Base-by-base conservation (phyloP, 2,888 invertebrate species). In the Amiota communis region DNA sequence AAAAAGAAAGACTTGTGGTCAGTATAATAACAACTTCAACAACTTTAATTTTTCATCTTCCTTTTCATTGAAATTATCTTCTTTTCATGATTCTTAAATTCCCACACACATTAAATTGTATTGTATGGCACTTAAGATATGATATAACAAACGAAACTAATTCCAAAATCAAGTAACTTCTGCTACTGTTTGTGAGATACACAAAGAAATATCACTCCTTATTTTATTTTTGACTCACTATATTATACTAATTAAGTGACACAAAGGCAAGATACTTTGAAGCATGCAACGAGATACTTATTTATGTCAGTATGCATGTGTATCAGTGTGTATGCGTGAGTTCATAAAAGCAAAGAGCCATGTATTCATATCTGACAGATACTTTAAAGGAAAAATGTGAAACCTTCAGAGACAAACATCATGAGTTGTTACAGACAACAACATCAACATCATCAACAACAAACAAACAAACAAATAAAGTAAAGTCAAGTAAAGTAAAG, bases 191-290 rank as follows among this genome's bases (percentile, higher is more conserved):
- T 36, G 36, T 36, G 36, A 36, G 36, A 36, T 36, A 36, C 23
- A 36, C 2, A 36, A 36, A 6, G 36, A 36, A 36, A 36, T 36
- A 36, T 36, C 6, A 6, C 36, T 36, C 6, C 36, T n/a, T n/a
- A 36, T 67, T 59, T 67, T 64, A 51, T 68, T 12, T 70, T 81
- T 80, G 78, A 81, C 77, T 81, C 84, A 85, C 6, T 36, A 36
- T 77, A 71, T 76, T 76, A 76, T 75, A 77, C 86, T 77, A 86
- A 86, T 84, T 86, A 86, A 70, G 75, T 74, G 77, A 80, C 78
- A 75, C 36, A 76, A 79, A 81, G 80, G 76, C 79, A 74, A 73
- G 64, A 59, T 72, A 56, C 63, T 13, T 71, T 73, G 76, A 76
- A 80, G 76, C 80, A 72, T 73, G 73, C 81, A 77, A 74, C 76